Evolutionary conservation across 2,888 invertebrate genomes (phyloP).

Genomic region (Polydesmus complanatus): DNA sequence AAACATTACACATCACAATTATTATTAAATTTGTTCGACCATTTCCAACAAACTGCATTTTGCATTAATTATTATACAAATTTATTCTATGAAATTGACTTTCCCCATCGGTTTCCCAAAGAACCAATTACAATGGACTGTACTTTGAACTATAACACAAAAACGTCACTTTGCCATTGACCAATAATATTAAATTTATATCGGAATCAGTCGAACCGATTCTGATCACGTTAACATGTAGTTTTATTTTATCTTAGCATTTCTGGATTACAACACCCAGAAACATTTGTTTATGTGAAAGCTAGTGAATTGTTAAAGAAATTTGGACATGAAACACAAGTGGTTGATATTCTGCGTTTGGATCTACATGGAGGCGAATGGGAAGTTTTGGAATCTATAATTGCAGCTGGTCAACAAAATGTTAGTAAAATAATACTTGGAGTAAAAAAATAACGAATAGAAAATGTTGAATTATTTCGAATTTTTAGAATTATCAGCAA

Average conservation of each 20-base stretch:
- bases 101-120: too few species aligned
- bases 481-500: slow-evolving; percentile 12
- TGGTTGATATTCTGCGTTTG: slow-evolving; percentile 12
- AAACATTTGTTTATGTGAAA: slow-evolving; percentile 7
- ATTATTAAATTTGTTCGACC: too few species aligned
- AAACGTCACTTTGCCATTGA: too few species aligned
- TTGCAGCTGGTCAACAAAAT: neutral
- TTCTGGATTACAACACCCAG: slow-evolving; percentile 5
- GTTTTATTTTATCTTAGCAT: slow-evolving; percentile 2
- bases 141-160: too few species aligned
- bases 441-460: neutral
- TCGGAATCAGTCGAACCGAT: too few species aligned
- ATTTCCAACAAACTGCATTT: too few species aligned
- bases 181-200: too few species aligned
- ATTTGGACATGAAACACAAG: slow-evolving; percentile 8
- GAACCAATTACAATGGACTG: too few species aligned
- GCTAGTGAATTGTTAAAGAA: slow-evolving; percentile 6
- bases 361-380: slow-evolving; percentile 18
- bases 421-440: neutral
- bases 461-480: neutral
- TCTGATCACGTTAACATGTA: too few species aligned
- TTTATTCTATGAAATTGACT: too few species aligned
- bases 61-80: too few species aligned
- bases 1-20: too few species aligned
- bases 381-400: slow-evolving; percentile 13